Conservation (phyloP, 2,113 vertebrate genomes). For the Percopsis transmontana region DNA sequence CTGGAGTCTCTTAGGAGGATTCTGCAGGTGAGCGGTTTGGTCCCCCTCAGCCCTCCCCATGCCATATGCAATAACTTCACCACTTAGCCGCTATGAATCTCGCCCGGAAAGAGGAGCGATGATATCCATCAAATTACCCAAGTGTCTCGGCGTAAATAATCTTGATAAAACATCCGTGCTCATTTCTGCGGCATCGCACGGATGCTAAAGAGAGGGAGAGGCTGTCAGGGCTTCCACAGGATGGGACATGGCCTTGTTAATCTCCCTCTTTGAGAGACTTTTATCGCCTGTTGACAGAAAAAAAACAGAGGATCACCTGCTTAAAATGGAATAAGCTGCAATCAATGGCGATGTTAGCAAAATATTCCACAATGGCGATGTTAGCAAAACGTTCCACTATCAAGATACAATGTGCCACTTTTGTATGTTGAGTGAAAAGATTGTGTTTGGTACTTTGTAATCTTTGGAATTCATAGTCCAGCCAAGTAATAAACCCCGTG, state of each 20-base stretch:
- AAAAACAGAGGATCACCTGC: conserved; percentile 40
- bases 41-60: conserved; percentile 47
- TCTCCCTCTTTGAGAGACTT: conserved; percentile 46
- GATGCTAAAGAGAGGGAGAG: conserved; percentile 16
- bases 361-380: not conserved
- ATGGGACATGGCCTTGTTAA: conserved; percentile 40
- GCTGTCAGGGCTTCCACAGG: conserved; percentile 17
- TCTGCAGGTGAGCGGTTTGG: conserved; percentile 82
- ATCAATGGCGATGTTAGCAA: conserved; percentile 49
- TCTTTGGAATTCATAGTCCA: conserved; percentile 37
- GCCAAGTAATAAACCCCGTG: conserved; percentile 22
- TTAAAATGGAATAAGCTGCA: conserved; percentile 51
- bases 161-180: conserved; percentile 43
- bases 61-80: conserved; percentile 61
- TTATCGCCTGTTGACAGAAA: conserved; percentile 46
- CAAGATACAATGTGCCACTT: conserved; percentile 26
- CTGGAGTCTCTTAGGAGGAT: conserved; percentile 89
- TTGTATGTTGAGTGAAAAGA: conserved; percentile 48
- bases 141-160: conserved; percentile 54
- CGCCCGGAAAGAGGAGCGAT: conserved; percentile 25
- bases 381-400: conserved; percentile 45
- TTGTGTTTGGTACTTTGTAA: conserved; percentile 28
- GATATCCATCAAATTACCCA: conserved; percentile 66
- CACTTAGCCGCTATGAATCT: conserved; percentile 38
- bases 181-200: conserved; percentile 19